Evolutionary conservation across 2,797 vertebrate species (phyloP).

Genomic region (Gastrophryne carolinensis): DNA sequence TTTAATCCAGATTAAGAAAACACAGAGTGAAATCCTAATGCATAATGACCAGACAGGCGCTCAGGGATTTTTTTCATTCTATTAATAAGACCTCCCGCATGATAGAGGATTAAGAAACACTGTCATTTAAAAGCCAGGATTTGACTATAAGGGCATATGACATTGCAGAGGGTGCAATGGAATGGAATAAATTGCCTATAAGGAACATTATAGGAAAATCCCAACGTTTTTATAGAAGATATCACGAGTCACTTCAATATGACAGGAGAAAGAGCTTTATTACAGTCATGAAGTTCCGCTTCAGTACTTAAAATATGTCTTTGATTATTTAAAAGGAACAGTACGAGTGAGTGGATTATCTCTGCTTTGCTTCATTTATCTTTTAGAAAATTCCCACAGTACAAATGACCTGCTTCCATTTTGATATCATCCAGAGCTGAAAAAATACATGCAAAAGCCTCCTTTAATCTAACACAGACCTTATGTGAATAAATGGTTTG

Average conservation of each 20-base stretch:
- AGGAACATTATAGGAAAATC: slow-evolving; percentile 2
- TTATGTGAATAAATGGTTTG: too few relatives aligned
- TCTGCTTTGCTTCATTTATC: slow-evolving; percentile 21
- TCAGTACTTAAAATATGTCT: slow-evolving; percentile 26
- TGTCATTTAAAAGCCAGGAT: slow-evolving; percentile 6
- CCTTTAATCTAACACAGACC: background rate
- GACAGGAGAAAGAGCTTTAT: slow-evolving; percentile 13
- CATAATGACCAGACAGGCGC: slow-evolving; percentile 42
- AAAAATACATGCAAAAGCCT: background rate
- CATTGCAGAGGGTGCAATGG: slow-evolving; percentile 10
- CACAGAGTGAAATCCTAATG: slow-evolving; percentile 41
- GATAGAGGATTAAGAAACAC: slow-evolving; percentile 37
- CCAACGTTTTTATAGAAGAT: slow-evolving; percentile 11
- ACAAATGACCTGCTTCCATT: slow-evolving; percentile 25
- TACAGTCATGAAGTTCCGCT: slow-evolving; percentile 30
- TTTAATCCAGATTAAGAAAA: slow-evolving; percentile 48
- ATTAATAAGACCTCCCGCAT: slow-evolving; percentile 46
- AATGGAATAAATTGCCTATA: background rate
- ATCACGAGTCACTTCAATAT: slow-evolving; percentile 11
- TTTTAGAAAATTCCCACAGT: slow-evolving; percentile 40
- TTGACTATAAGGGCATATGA: slow-evolving; percentile 25
- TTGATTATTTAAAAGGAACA: slow-evolving; percentile 46
- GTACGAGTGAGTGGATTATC: slow-evolving; percentile 38
- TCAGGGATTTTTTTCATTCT: slow-evolving; percentile 41
- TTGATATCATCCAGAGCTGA: background rate